Percentiles rank a stretch among this genome's conserved stretches.
Conservation (phyloP, 2,888 invertebrate species). For the Oegoconia quadripuncta region DNA sequence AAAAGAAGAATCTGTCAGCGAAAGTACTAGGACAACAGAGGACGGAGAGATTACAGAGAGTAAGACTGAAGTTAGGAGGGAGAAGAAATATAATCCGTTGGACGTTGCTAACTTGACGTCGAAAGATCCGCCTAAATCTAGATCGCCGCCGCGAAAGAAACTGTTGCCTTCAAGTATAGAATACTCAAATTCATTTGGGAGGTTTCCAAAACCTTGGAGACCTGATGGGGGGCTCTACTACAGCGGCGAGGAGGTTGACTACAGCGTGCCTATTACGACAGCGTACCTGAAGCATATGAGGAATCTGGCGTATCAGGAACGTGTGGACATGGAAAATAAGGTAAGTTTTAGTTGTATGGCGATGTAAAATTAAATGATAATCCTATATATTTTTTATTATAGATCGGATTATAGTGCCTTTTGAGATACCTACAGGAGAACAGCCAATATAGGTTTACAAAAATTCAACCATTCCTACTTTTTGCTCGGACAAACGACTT, state of each 20-base stretch:
- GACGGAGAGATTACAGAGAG: conserved; percentile 41
- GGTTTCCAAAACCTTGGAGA: conserved; percentile 81
- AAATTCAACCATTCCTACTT: too few relatives aligned
- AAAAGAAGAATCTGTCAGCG: conserved; percentile 35
- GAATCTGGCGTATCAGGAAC: conserved; percentile 78
- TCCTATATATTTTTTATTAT: too few relatives aligned
- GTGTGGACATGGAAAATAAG: conserved; percentile 57
- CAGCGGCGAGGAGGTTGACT: conserved; percentile 82
- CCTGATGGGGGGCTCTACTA: conserved; percentile 66
- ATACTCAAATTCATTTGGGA: conserved; percentile 55
- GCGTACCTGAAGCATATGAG: conserved; percentile 92
- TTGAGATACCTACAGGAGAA: too few relatives aligned
- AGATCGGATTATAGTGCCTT: too few relatives aligned
- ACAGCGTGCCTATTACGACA: conserved; percentile 93
- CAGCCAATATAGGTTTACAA: too few relatives aligned
- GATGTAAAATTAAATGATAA: too few relatives aligned
- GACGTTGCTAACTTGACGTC: conserved; percentile 82
- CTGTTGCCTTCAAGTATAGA: conserved; percentile 55
- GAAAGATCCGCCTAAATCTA: conserved; percentile 78
- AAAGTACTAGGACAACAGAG: conserved; percentile 52
- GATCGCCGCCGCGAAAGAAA: conserved; percentile 72
- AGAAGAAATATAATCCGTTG: conserved; percentile 79
- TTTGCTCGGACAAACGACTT: too few relatives aligned
- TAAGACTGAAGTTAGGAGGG: conserved; percentile 53
- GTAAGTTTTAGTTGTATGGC: too few relatives aligned